Conservation (phyloP, 2,113 vertebrate genomes). For the Hemichromis elongatus region DNA sequence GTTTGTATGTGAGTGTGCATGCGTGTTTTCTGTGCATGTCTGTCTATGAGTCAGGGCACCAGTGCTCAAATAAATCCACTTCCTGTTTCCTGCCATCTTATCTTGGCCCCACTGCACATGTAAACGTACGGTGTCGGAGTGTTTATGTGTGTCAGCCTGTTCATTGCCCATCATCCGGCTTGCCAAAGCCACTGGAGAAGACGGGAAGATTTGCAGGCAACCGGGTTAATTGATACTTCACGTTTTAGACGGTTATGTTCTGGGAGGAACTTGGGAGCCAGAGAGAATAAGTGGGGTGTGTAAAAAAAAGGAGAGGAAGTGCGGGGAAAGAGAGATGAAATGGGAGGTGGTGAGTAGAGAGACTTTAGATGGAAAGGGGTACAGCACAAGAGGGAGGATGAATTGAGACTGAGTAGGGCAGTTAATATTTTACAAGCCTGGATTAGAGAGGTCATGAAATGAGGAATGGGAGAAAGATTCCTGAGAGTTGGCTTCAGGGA, state of each 20-base stretch:
- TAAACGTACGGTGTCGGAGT: constrained; percentile 6
- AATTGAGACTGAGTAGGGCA: constrained; percentile 44
- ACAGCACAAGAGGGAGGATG: constrained; percentile 33
- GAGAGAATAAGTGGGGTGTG: constrained; percentile 6
- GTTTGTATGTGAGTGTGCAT: constrained; percentile 28
- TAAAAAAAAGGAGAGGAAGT: background rate
- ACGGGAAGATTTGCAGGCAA: constrained; percentile 26
- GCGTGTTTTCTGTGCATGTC: constrained; percentile 25
- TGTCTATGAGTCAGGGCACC: constrained; percentile 34
- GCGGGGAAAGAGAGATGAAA: background rate
- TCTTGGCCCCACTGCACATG: constrained; percentile 39
- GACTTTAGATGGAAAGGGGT: background rate
- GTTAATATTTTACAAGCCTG: constrained; percentile 70
- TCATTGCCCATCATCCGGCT: constrained; percentile 17
- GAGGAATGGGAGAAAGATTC: constrained; percentile 55
- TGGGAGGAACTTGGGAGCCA: constrained; percentile 17
- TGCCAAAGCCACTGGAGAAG: constrained; percentile 21
- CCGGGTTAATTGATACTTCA: constrained; percentile 60
- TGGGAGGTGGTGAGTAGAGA: constrained; percentile 1
- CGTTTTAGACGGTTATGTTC: constrained; percentile 32
- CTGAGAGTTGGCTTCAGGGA: constrained; percentile 37
- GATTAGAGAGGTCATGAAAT: constrained; percentile 66
- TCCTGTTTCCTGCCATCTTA: constrained; percentile 67
- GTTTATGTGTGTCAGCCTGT: background rate
- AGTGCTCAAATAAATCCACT: constrained; percentile 67